Conservation (phyloP, 2,888 invertebrate species). For the Tenthredo livida region DNA sequence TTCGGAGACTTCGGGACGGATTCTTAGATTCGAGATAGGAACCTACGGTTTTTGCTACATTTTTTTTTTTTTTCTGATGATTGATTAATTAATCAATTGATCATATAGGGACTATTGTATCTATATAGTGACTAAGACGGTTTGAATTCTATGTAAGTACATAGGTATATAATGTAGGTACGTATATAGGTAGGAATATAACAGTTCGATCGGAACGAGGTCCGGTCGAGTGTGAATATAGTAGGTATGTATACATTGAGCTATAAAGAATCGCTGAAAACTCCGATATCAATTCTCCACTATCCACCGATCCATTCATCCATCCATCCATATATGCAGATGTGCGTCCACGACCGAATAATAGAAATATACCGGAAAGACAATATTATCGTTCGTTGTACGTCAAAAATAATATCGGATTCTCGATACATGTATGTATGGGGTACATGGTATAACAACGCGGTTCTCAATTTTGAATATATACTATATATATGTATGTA, state of each 20-base stretch:
- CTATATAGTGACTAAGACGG: background rate
- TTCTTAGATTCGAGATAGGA: too few relatives aligned
- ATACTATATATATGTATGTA: background rate
- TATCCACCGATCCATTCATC: background rate
- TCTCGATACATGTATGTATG: background rate
- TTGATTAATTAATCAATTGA: background rate
- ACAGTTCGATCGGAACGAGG: slow-evolving; percentile 10
- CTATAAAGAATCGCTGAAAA: background rate
- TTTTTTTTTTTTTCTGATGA: too few relatives aligned
- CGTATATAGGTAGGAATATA: background rate
- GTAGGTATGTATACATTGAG: background rate
- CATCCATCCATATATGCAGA: background rate
- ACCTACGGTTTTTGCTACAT: too few relatives aligned
- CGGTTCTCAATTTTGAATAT: background rate
- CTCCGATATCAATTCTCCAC: slow-evolving; percentile 3
- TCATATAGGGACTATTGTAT: background rate
- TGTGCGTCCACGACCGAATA: background rate
- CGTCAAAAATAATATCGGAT: slow-evolving; percentile 3
- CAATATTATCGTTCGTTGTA: slow-evolving; percentile 3
- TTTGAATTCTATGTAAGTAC: background rate
- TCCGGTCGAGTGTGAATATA: background rate
- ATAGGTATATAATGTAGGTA: background rate
- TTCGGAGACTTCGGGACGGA: too few relatives aligned
- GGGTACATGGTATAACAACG: background rate
- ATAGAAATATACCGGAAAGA: slow-evolving; percentile 3